phyloP scores from a whole-genome alignment of 2,888 invertebrate species.

The Orthosia cruda region DNA sequence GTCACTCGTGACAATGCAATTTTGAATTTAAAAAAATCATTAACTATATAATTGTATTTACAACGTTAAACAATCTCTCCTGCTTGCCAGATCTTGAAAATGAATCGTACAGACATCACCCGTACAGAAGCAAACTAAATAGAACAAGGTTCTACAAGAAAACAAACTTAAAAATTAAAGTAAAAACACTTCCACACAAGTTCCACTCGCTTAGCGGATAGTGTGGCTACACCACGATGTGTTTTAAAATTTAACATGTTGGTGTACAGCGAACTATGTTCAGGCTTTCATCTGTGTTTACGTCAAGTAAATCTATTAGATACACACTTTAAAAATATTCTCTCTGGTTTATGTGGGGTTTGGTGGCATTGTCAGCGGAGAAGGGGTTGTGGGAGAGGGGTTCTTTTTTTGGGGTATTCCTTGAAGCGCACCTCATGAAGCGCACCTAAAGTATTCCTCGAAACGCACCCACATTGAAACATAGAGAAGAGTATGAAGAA shows the following conservation, averaged over 20 bases:
- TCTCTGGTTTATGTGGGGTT: background rate
- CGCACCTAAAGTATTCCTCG: too few species aligned
- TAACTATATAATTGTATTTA: too few species aligned
- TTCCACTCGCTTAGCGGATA: background rate
- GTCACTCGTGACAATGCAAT: too few species aligned
- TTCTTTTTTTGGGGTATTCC: too few species aligned
- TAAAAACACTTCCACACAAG: background rate
- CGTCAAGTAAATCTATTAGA: slow-evolving; percentile 36
- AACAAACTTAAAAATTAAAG: background rate
- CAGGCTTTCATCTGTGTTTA: slow-evolving; percentile 15
- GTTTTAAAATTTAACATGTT: slow-evolving; percentile 34
- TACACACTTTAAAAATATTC: slow-evolving; percentile 28
- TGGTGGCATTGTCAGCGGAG: background rate
- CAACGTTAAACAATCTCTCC: too few species aligned
- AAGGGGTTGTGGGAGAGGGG: background rate
- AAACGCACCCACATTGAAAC: too few species aligned
- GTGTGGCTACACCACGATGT: slow-evolving; percentile 5
- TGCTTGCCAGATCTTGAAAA: background rate
- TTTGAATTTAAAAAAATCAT: too few species aligned
- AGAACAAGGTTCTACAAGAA: background rate
- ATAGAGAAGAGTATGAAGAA: too few species aligned
- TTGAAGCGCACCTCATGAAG: too few species aligned
- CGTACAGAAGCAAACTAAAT: background rate
- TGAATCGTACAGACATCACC: too few species aligned
- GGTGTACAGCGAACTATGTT: background rate